Evolutionary conservation across 2,888 invertebrate genomes (phyloP).

Genomic region (Ecliptopera silaceata): DNA sequence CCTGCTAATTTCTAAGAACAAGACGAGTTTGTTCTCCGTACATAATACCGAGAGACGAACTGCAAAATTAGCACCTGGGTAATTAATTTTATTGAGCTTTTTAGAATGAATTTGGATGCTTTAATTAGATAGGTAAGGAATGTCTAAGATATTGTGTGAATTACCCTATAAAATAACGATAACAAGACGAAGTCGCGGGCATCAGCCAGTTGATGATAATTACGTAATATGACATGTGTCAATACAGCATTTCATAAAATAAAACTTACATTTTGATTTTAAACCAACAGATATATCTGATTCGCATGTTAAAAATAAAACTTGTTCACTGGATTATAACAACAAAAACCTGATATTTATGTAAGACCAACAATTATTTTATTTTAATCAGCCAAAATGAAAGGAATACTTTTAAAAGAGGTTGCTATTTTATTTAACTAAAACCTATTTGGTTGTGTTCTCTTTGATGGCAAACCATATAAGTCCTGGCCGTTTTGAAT

Average conservation of each 20-base stretch:
- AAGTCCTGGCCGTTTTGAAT: too few relatives aligned
- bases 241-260: constrained; percentile 40
- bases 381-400: not conserved
- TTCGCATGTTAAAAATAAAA: constrained; percentile 3
- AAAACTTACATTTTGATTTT: constrained; percentile 36
- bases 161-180: too few relatives aligned
- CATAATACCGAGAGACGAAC: constrained; percentile 38
- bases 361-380: not conserved
- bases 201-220: too few relatives aligned
- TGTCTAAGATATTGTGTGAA: too few relatives aligned
- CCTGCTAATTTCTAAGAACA: constrained; percentile 71
- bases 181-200: too few relatives aligned
- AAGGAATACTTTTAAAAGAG: not conserved
- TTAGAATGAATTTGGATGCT: not conserved
- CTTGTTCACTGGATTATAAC: not conserved
- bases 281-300: constrained; percentile 27
- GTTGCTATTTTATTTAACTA: too few relatives aligned
- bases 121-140: not conserved
- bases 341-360: not conserved
- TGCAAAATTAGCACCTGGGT: constrained; percentile 43
- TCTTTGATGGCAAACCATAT: too few relatives aligned
- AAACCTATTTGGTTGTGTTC: too few relatives aligned
- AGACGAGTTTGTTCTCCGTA: constrained; percentile 50
- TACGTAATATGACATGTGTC: constrained; percentile 54
- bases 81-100: constrained; percentile 32